Base-by-base conservation (phyloP, 2,113 vertebrate species). In the Turnix velox region DNA sequence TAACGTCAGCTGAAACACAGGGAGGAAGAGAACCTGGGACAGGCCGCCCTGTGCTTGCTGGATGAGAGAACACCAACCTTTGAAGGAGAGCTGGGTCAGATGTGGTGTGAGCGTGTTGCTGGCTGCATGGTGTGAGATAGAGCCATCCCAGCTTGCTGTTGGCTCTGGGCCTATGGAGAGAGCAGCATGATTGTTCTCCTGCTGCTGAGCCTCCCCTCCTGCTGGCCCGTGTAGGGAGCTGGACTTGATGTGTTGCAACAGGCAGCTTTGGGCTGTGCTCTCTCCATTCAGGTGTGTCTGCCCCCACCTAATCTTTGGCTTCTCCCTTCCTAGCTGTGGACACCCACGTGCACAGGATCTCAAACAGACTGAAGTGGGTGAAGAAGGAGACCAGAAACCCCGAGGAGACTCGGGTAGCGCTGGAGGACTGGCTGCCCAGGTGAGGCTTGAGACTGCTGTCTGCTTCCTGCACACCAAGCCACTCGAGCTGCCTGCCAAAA, bases 351-450 rank as follows among this genome's bases (percentile, higher is more conserved):
- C 99, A 99, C 95, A 98, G 99, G 57, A 99, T 99, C 74, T 93
- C 98, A 7, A 99, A 99, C 93, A 97, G 99, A 42, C 97, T 99
- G 82, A 89, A 97, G 79, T 99, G 99, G 99, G 97, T 98, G 76
- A 98, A 88, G 95, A 98, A 97, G 52, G 77, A 90, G 22, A 98
- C 98, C 62, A 99, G 96, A 91, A 87, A 94, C 92, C 99, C 99
- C 0, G 99, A 99, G 96, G 96, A 97, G 33, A 99, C 99, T 4
- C 98, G 99, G 5, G 95, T 87, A 10, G 98, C 97, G 3, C 97
- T 99, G 90, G 99, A 99, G 94, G 98, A 98, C 14, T 99, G 99
- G 99, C 97, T 99, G 83, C 99, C 99, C 87, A 98, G 99, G 99
- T 99, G 68, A 96, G 80, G 24, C 18, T 45, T 4, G 8, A 81